A percentile compares a stretch with the other conserved stretches of the same genome.
These are phyloP conservation scores for Lithosia quadra DNA, from an alignment of 2,888 invertebrate species.

Conservation along the genomic window DNA sequence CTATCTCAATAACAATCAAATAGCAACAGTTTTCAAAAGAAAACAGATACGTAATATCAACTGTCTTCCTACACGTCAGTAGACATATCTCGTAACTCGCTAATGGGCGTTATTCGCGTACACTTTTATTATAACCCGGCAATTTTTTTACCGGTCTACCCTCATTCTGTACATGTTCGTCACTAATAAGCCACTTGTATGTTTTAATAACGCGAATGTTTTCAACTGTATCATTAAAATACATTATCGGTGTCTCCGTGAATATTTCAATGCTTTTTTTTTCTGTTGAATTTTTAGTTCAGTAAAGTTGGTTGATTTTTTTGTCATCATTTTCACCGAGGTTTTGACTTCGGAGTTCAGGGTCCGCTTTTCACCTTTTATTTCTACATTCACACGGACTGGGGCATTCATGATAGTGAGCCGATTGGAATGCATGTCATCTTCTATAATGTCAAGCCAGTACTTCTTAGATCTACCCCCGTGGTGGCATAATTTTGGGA, in stretches of 20 bases:
- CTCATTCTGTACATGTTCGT: slow-evolving; percentile 61
- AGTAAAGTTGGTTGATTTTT: neutral
- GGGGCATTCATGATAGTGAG: no score
- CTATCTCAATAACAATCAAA: slow-evolving; percentile 2
- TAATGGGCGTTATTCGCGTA: slow-evolving; percentile 72
- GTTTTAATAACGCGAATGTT: slow-evolving; percentile 58
- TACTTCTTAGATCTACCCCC: no score
- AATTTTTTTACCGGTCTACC: slow-evolving; percentile 62
- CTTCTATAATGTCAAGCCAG: no score
- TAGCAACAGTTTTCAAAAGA: neutral
- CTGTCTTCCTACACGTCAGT: slow-evolving; percentile 55
- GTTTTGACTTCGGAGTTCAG: no score
- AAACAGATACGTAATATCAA: slow-evolving; percentile 35
- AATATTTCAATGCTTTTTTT: slow-evolving; percentile 36
- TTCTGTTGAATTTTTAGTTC: slow-evolving; percentile 23
- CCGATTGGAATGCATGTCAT: no score
- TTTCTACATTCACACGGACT: no score
- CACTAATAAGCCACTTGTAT: slow-evolving; percentile 81
- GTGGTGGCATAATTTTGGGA: no score
- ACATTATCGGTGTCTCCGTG: slow-evolving; percentile 34
- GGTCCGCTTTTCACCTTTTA: no score
- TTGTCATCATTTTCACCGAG: no score
- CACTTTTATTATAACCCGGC: slow-evolving; percentile 62
- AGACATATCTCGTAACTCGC: slow-evolving; percentile 68
- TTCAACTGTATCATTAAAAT: slow-evolving; percentile 52